phyloP scores from a whole-genome alignment of 2,888 invertebrate species.

The Cephalotes varians region DNA sequence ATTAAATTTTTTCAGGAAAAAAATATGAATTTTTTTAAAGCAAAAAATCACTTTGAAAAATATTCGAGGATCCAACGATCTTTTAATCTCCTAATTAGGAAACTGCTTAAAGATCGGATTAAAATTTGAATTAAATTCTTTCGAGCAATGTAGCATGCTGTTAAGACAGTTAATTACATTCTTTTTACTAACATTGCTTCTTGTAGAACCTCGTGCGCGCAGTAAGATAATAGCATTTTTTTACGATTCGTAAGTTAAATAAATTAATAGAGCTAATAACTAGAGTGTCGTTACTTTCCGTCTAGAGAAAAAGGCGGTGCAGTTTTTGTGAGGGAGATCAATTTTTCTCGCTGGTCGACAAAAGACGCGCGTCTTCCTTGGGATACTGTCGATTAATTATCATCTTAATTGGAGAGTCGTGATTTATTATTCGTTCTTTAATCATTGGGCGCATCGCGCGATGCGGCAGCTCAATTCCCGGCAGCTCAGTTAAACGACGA shows the following conservation, averaged over 20 bases:
- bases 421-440: slow-evolving; percentile 65
- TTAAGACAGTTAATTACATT: slow-evolving; percentile 8
- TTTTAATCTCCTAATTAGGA: neutral
- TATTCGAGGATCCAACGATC: neutral
- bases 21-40: neutral
- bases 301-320: neutral
- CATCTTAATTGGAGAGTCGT: slow-evolving; percentile 56
- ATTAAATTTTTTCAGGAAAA: neutral
- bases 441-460: slow-evolving; percentile 36
- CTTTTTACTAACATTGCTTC: neutral
- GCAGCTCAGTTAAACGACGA: slow-evolving; percentile 61
- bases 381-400: slow-evolving; percentile 56
- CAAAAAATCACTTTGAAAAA: neutral
- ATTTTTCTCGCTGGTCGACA: slow-evolving; percentile 7
- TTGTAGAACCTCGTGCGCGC: neutral
- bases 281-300: neutral
- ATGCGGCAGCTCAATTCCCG: slow-evolving; percentile 39
- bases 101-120: neutral
- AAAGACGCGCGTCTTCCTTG: slow-evolving; percentile 4
- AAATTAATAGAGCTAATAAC: neutral
- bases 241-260: slow-evolving; percentile 7
- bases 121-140: neutral
- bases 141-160: neutral
- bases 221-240: neutral
- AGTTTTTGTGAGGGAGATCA: neutral